Evolutionary conservation across 2,888 invertebrate genomes (phyloP), one percentile per base, ranked within the genome.

Genomic region (Balanococcus diminutus): DNA sequence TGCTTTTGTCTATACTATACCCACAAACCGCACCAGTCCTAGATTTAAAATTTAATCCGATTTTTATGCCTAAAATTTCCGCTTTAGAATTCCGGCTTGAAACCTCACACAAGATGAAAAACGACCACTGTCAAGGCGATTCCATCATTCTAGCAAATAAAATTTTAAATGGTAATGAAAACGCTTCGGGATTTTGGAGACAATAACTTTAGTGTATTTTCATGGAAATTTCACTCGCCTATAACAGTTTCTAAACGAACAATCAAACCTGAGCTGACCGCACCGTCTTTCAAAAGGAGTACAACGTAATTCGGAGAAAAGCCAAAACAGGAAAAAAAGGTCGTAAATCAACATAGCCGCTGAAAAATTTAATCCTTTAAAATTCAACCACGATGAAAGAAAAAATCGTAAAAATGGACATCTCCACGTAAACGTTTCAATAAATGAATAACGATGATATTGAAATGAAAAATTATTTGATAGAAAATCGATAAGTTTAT

Each of bases 101-200:
- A 22, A 56, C 19, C 8, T n/a, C 56, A 22, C 22, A 5, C 8
- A 19, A 19, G 56, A 56, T 56, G 56, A 56, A 56, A 56, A 56
- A 56, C 56, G 56, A 56, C 56, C 22, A 22, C 56, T 22, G 11
- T 0, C 56, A 14, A 22, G 11, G 1, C 56, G 22, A 22, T 56
- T 56, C 56, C 56, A 56, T 56, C 56, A 56, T 56, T 22, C 56
- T 56, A 19, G 19, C 9, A 67, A 67, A 67, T 67, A 67, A 67
- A 67, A 67, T 67, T 67, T 67, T 67, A 67, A 67, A 67, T 67
- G 67, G 67, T 67, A 67, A 67, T 67, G 67, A 67, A 67, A 56
- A 67, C 67, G 28, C 67, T 67, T 28, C 25, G 28, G 67, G 67
- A 14, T 61, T 56, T 67, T 14, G 28, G 28, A 67, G 67, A 67